Evolutionary conservation across 37 sponge, comb jelly and placozoan species (phyloP), one percentile per base, ranked within the genome.

Genomic region (Corticium candelabrum): DNA sequence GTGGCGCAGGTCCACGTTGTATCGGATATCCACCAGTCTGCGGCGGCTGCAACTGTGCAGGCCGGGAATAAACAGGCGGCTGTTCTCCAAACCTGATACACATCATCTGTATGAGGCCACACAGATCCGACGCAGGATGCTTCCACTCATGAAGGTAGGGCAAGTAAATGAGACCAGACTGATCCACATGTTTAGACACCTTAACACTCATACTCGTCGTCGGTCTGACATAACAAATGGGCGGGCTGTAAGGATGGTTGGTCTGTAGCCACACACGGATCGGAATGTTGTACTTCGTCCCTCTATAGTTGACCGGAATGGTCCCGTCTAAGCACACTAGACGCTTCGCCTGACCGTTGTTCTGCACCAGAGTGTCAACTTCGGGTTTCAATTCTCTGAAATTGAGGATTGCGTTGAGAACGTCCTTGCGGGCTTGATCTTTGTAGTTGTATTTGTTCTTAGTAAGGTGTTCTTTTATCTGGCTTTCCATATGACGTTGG

Each of bases 141-240:
- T 85, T 94, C 99, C 99, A 99, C 41, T 99, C 99, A 36, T 82
- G 82, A 34, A 99, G 85, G 74, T 92, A 99, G 5, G 99, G 96
- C 34, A 99, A 82, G 78, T 86, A 95, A 40, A 99, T 90, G 67
- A 79, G 84, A 5, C 99, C 99, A 68, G 76, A 83, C 1, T 41
- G 41, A 78, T 99, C 93, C 71, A 99, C 96, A 75, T 84, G 91
- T n/a, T 78, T 85, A 1, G 89, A 85, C n/a, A 84, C 88, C 21
- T 83, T 85, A 3, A 99, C 88, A 37, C 80, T 84, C 99, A 99
- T 99, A 40, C 82, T 88, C 0, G 75, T 40, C 32, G 99, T 99
- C 39, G 99, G 99, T 3, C 82, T 88, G 41, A 99, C 99, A 38
- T 79, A 79, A 32, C 84, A 84, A 0, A 87, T 82, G 2, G 99